Evolutionary conservation across 2,113 vertebrate species (phyloP).

Genomic region (Macroglossus sobrinus): DNA sequence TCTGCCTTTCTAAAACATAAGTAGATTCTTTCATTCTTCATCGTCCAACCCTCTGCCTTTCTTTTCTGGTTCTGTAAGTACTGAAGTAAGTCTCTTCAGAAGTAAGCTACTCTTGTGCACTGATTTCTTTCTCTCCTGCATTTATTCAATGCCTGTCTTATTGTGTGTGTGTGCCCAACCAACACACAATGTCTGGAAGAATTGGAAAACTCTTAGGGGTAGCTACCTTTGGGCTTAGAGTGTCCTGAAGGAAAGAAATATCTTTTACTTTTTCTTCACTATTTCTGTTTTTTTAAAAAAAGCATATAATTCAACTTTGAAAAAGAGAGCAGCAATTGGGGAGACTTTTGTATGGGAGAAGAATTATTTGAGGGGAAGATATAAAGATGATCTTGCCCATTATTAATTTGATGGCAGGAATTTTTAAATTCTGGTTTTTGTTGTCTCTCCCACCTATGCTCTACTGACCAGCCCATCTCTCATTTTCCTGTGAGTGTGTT

Average conservation of each 20-base stretch:
- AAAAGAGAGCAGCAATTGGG: not conserved
- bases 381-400: not conserved
- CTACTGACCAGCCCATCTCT: not conserved
- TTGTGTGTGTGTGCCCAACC: not conserved
- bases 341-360: not conserved
- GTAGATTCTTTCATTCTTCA: not conserved
- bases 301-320: not conserved
- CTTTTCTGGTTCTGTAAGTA: not conserved
- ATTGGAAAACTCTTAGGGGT: not conserved
- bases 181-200: not conserved
- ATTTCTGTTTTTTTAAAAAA: not conserved
- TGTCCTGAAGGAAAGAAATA: not conserved
- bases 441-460: not conserved
- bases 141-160: not conserved
- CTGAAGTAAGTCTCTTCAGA: not conserved
- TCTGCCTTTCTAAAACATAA: not conserved
- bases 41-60: not conserved
- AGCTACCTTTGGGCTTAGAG: not conserved
- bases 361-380: not conserved
- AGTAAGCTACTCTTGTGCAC: rapidly evolving
- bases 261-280: not conserved
- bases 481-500: not conserved
- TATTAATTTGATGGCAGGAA: not conserved
- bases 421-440: not conserved
- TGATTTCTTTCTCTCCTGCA: not conserved